A percentile compares a stretch with the other conserved stretches of the same genome.
Conservation (phyloP, 2,797 vertebrate species). For the Anguilla megastoma region DNA sequence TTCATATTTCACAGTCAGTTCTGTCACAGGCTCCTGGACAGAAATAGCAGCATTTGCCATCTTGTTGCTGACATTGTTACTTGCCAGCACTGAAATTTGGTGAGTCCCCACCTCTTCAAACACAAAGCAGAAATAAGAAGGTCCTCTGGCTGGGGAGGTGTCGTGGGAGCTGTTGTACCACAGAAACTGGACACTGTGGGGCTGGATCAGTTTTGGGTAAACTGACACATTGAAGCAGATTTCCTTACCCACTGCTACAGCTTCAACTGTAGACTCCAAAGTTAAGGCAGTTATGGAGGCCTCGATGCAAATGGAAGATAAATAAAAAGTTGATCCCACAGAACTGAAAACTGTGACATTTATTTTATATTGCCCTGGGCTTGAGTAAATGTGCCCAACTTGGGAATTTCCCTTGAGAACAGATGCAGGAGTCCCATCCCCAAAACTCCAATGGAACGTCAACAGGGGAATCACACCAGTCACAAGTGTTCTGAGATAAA, state of each 20-base stretch:
- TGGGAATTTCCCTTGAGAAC: constrained; percentile 55
- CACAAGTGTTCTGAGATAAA: constrained; percentile 58
- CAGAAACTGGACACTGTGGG: constrained; percentile 55
- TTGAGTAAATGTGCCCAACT: constrained; percentile 61
- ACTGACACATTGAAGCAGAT: constrained; percentile 63
- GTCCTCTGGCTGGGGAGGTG: constrained; percentile 37
- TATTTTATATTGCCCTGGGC: constrained; percentile 59
- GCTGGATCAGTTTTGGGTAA: constrained; percentile 47
- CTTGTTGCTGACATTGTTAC: constrained; percentile 67
- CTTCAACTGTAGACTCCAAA: constrained; percentile 47
- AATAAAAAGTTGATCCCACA: constrained; percentile 45
- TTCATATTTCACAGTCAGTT: constrained; percentile 53
- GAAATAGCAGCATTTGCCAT: constrained; percentile 54
- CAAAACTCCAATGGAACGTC: constrained; percentile 72
- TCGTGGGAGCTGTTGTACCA: constrained; percentile 61
- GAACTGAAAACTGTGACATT: constrained; percentile 62
- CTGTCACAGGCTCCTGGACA: constrained; percentile 64
- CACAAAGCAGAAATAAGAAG: constrained; percentile 61
- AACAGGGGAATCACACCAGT: constrained; percentile 58
- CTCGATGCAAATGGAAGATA: constrained; percentile 64
- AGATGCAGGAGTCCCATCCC: constrained; percentile 57
- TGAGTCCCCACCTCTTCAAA: constrained; percentile 66
- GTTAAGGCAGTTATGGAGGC: constrained; percentile 54
- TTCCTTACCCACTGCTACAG: constrained; percentile 56
- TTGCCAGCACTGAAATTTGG: constrained; percentile 60